Conservation (phyloP, 2,888 invertebrate species). For the Sinopyrophorus schimmeli region DNA sequence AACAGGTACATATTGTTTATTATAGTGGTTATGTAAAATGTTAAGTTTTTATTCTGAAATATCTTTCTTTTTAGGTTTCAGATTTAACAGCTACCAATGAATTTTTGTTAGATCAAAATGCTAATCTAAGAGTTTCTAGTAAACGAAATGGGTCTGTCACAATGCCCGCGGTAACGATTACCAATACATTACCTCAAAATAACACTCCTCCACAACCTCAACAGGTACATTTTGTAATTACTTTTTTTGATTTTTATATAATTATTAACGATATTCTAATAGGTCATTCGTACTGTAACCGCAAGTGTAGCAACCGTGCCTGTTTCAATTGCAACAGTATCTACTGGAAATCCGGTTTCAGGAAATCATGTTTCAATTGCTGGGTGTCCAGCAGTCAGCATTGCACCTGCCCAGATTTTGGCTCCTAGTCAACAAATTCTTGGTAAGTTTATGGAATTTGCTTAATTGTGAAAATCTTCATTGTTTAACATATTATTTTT, state of each 20-base stretch:
- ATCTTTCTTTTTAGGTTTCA: conserved; percentile 56
- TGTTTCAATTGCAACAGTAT: conserved; percentile 63
- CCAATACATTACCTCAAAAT: conserved; percentile 59
- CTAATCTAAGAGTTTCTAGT: conserved; percentile 66
- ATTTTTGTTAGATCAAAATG: conserved; percentile 77
- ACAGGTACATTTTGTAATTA: conserved; percentile 40
- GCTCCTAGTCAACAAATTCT: conserved; percentile 56
- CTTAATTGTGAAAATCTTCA: conserved; percentile 3
- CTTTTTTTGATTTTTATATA: not conserved
- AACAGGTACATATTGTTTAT: too few species aligned
- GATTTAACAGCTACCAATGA: conserved; percentile 78
- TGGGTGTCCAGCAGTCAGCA: conserved; percentile 62
- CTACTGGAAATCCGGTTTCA: conserved; percentile 55
- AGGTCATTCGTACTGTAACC: conserved; percentile 60
- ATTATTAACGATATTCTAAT: conserved; percentile 9
- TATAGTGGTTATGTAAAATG: too few species aligned
- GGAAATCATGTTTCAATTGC: conserved; percentile 62
- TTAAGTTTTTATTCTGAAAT: conserved; percentile 1
- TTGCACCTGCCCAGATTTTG: conserved; percentile 59
- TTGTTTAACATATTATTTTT: conserved; percentile 26
- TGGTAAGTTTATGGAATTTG: conserved; percentile 40
- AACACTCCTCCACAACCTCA: conserved; percentile 54
- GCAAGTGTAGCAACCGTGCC: conserved; percentile 65
- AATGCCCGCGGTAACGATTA: conserved; percentile 64
- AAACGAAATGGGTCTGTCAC: conserved; percentile 61